Base-by-base conservation (phyloP, 2,888 invertebrate genomes). In the Therioaphis trifolii region DNA sequence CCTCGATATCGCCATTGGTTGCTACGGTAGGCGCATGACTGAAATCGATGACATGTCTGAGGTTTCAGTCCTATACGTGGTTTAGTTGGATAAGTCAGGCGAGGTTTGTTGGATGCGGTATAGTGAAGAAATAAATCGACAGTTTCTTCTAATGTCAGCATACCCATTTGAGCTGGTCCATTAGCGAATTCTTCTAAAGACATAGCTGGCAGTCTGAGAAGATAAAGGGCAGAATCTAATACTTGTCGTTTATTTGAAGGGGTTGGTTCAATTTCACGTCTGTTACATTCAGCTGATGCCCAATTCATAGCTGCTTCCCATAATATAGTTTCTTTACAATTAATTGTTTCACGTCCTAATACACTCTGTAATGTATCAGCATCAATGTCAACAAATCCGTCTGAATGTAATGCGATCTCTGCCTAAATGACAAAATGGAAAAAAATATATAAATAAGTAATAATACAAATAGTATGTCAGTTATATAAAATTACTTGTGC, bases 1-100 rank as follows among this genome's bases (percentile, higher is more conserved):
- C 98, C 98, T 86, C 98, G 92, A 89, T 98, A 98, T 82, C 98
- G 92, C 98, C 98, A 98, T 89, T 98, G 98, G 88, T 98, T 98
- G 87, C 96, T 96, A 87, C 98, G 92, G 89, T 97, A 98, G 5
- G 98, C 98, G 88, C 97, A 97, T 14, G 97, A 97, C 89, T 97
- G 96, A 89, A 98, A 98, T 88, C 98, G 92, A 90, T 97, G 97
- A 88, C 97, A 97, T 78, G 96, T 94, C 93, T 96, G 85, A 40
- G 97, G 94, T 89, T 95, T 96, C 21, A 98, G 90, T 86, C 98
- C 98, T 85, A 94, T 92, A 86, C 98, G 91, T 15, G 94, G 91
- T 89, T 95, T 95, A 71, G 93, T 93, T 11, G 95, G 94, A 88
- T 96, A 98, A 84, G 92, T 92, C 80, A 98, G 90, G 86, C 90